These are phyloP conservation scores for Porites lutea DNA, from an alignment of 64 coral and sea anemone genomes.

Conservation along the genomic window DNA sequence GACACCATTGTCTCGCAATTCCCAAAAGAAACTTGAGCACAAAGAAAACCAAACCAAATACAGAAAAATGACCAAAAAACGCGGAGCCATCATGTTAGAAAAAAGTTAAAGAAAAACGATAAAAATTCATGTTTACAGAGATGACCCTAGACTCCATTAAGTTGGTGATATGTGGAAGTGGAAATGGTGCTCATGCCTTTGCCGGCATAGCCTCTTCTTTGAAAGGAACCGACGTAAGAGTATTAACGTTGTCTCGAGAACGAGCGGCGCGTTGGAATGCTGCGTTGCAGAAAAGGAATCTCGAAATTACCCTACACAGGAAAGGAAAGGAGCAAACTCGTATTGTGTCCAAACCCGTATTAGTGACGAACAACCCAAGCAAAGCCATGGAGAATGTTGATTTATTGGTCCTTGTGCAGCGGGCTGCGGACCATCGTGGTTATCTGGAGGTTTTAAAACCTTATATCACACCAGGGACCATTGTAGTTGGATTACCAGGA, in stretches of 20 bases:
- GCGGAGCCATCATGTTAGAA: no score
- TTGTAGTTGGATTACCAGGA: constrained; percentile 48
- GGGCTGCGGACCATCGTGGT: constrained; percentile 21
- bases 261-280: constrained; percentile 53
- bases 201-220: constrained; percentile 68
- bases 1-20: no score
- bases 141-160: not conserved
- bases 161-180: constrained; percentile 79
- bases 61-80: no score
- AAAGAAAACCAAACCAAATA: no score
- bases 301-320: not conserved
- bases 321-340: not conserved
- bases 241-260: constrained; percentile 71
- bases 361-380: constrained; percentile 29
- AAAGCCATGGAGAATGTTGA: constrained; percentile 22
- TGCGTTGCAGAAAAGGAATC: not conserved
- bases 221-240: constrained; percentile 58
- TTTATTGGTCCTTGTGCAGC: constrained; percentile 23
- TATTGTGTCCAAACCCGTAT: constrained; percentile 17
- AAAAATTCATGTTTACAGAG: not conserved
- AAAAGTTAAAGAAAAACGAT: no score
- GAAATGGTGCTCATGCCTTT: constrained; percentile 63
- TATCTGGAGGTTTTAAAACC: constrained; percentile 18
- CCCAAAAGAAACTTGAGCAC: no score
- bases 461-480: not conserved